A percentile compares a stretch with the other conserved stretches of the same genome.
phyloP scores from a whole-genome alignment of 2,797 vertebrate genomes.

The Tachyglossus aculeatus region DNA sequence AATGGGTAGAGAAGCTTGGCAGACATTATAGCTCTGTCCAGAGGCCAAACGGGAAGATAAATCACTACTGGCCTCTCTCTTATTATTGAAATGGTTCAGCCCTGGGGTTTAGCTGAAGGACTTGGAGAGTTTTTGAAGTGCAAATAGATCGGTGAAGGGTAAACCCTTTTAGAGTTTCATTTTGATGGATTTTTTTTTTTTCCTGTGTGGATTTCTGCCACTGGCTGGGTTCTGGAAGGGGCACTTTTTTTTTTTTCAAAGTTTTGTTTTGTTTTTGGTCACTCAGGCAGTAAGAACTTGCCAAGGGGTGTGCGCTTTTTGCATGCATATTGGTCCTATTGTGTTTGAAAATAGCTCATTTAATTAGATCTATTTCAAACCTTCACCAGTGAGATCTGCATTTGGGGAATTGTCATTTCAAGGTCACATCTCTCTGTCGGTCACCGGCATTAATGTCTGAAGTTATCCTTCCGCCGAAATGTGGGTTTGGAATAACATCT shows the following conservation, averaged over 20 bases:
- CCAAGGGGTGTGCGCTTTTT: constrained; percentile 68
- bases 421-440: constrained; percentile 72
- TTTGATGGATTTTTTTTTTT: constrained; percentile 79
- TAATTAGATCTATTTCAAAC: constrained; percentile 63
- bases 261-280: constrained; percentile 78
- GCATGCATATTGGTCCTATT: constrained; percentile 72
- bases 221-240: constrained; percentile 75
- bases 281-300: constrained; percentile 75
- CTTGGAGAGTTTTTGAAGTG: constrained; percentile 80
- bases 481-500: too few relatives aligned
- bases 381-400: constrained; percentile 44
- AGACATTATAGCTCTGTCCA: constrained; percentile 74
- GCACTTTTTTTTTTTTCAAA: constrained; percentile 64
- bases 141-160: constrained; percentile 79
- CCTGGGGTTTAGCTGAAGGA: constrained; percentile 78
- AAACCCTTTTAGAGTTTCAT: constrained; percentile 78
- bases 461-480: too few relatives aligned
- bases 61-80: constrained; percentile 73
- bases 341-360: constrained; percentile 74
- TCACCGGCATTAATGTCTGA: constrained; percentile 47
- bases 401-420: constrained; percentile 72
- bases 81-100: constrained; percentile 78
- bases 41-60: constrained; percentile 79
- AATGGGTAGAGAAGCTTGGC: constrained; percentile 54
- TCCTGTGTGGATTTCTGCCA: constrained; percentile 76